Base-by-base conservation (phyloP, 2,888 invertebrate species). In the Perdita meconis region DNA sequence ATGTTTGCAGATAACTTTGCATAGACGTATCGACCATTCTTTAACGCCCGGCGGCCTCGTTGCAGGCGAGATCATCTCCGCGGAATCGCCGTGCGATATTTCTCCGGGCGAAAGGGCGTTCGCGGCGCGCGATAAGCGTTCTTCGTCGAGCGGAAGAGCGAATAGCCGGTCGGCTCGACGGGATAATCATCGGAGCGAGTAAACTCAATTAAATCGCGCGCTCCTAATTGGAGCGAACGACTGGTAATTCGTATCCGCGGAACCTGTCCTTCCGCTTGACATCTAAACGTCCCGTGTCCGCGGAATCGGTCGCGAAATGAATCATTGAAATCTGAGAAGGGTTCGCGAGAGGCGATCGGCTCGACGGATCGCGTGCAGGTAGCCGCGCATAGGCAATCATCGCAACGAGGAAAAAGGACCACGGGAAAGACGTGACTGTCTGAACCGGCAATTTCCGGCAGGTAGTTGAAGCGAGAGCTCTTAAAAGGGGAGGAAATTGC, bases 241-340 rank as follows among this genome's bases (percentile, higher is more conserved):
- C 10, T 19, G 19, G 22, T 12, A 10, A 22, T 47, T 47, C 47
- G 47, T 3, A 30, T 30, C 30, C 30, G 6, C 30, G 30, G 10
- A 47, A 47, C 10, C 47, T 16, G 19, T 10, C 22, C 10, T 10
- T 22, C 19, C 47, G 22, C 47, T 47, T 47, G 22, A 19, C 47
- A 2, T 47, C 19, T 47, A 47, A 47, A 47, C 47, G 47, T 47
- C 47, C n/a, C 3, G 19, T 4, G 3, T 16, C 47, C 47, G 19
- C 19, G 0, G 47, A 47, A 19, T 19, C 44, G 3, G 8, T 30
- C 6, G 6, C 1, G 44, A 22, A 76, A 81, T 79, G 84, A 84
- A 86, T 85, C 85, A 80, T 81, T 80, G 77, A 81, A 82, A 84
- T 85, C 70, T 75, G 67, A 83, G 30, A 68, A 72, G 69, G 70